Conservation (phyloP, 2,113 vertebrate species). For the Tenebrosternarchus preto region DNA sequence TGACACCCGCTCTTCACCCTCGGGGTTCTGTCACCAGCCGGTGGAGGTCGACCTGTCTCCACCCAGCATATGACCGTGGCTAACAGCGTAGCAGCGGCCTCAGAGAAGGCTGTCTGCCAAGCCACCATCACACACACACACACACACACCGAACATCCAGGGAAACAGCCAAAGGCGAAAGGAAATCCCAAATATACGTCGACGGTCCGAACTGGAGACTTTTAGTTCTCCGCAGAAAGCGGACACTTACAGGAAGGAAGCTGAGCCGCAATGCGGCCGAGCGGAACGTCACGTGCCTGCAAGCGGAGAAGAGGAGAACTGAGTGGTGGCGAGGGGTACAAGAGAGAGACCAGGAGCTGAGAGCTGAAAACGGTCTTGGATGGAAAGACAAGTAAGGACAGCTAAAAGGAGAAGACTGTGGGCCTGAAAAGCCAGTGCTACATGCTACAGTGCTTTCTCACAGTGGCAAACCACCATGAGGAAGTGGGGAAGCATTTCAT, state of each 20-base stretch:
- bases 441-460: slow-evolving; percentile 35
- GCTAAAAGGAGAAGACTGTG: slow-evolving; percentile 43
- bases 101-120: slow-evolving; percentile 49
- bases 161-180: not conserved
- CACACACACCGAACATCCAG: not conserved
- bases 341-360: not conserved
- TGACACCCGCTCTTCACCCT: slow-evolving; percentile 69
- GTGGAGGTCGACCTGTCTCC: slow-evolving; percentile 72
- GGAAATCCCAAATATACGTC: not conserved
- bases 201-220: not conserved
- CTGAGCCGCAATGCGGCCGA: slow-evolving; percentile 74
- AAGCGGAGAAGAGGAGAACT: slow-evolving; percentile 42
- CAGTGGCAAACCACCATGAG: not conserved
- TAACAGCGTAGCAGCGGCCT: slow-evolving; percentile 59
- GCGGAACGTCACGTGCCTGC: slow-evolving; percentile 77
- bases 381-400: slow-evolving; percentile 42
- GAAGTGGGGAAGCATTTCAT: slow-evolving; percentile 19
- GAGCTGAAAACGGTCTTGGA: slow-evolving; percentile 21
- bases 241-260: slow-evolving; percentile 80
- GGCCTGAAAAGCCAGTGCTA: slow-evolving; percentile 40
- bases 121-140: slow-evolving; percentile 56
- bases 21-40: slow-evolving; percentile 68
- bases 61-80: slow-evolving; percentile 50
- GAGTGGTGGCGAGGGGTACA: slow-evolving; percentile 33
- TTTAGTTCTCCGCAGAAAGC: slow-evolving; percentile 45